Evolutionary conservation across 2,797 vertebrate genomes (phyloP).

Genomic region (Psittacula echo): DNA sequence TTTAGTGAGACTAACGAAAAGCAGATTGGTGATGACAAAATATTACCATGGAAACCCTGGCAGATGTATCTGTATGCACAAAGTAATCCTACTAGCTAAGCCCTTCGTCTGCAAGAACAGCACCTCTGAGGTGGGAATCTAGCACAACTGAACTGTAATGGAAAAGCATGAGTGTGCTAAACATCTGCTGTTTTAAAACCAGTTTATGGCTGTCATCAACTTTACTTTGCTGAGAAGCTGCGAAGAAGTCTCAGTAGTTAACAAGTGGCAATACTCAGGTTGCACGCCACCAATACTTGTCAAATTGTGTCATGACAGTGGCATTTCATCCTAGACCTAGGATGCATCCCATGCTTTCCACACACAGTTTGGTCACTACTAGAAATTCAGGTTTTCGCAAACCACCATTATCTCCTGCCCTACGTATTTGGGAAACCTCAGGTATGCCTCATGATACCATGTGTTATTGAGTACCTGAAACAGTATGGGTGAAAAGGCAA

Average conservation of each 20-base stretch:
- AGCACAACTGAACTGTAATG: neutral
- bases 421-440: neutral
- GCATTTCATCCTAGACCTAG: neutral
- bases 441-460: fast-evolving
- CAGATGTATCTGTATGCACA: neutral
- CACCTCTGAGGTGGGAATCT: neutral
- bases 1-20: neutral
- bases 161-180: neutral
- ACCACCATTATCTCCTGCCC: neutral
- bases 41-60: neutral
- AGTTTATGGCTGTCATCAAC: neutral
- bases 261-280: neutral
- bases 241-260: neutral
- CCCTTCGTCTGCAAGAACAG: neutral
- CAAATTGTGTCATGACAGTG: neutral
- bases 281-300: neutral
- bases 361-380: neutral
- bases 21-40: neutral
- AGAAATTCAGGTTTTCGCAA: neutral
- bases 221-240: neutral
- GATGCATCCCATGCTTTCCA: neutral
- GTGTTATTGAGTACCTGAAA: neutral
- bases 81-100: neutral
- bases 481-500: fast-evolving
- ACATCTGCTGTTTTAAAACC: neutral